phyloP scores from a whole-genome alignment of 2,113 vertebrate species.

The Hippocampus zosterae region DNA sequence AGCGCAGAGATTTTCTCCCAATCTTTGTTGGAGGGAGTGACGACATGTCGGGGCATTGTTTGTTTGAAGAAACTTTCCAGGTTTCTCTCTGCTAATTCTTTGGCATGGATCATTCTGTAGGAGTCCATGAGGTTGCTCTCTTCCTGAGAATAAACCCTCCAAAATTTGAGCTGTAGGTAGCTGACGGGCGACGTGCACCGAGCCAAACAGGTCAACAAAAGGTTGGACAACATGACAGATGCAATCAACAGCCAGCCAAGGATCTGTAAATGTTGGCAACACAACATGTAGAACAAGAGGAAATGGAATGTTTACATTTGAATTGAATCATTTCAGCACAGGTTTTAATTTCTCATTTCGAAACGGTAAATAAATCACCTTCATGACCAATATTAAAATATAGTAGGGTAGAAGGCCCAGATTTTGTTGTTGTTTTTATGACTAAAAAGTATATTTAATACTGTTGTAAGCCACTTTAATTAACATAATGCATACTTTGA shows the following conservation, averaged over 20 bases:
- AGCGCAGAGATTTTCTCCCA: constrained; percentile 72
- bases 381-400: no score
- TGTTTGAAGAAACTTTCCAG: constrained; percentile 71
- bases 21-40: constrained; percentile 57
- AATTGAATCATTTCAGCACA: no score
- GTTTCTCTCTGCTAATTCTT: constrained; percentile 72
- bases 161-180: constrained; percentile 75
- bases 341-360: no score
- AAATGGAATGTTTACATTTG: not conserved
- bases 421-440: no score
- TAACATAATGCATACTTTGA: no score
- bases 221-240: constrained; percentile 23
- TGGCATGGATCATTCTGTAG: constrained; percentile 63
- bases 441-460: no score
- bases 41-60: not conserved
- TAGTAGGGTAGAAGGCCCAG: no score
- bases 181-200: constrained; percentile 70
- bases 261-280: constrained; percentile 53
- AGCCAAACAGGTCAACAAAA: constrained; percentile 52
- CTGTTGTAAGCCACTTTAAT: no score
- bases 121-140: constrained; percentile 62
- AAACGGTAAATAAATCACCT: no score
- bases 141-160: constrained; percentile 68
- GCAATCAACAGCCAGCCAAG: constrained; percentile 76
- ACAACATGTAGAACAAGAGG: not conserved